Evolutionary conservation across 2,113 vertebrate species (phyloP), one percentile per base, ranked within the genome.

Genomic region (Mustela nigripes): DNA sequence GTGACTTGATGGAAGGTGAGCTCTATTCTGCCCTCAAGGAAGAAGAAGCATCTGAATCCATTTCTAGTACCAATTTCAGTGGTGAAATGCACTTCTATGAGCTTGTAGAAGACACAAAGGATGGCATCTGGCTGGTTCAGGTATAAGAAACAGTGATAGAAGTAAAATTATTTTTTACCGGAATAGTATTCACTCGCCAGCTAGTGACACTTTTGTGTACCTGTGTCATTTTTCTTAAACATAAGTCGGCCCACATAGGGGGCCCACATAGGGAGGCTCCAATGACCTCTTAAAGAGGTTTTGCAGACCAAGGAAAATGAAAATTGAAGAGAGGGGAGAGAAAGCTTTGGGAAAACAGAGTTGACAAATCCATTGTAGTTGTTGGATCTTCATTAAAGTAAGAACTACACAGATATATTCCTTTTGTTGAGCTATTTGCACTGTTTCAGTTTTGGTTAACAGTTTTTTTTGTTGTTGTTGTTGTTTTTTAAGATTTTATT

Each of bases 71-170:
- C 63, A 99, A 99, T 98, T 99, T 99, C 94, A 99, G 99, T 94
- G 99, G 99, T 95, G 99, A 99, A 98, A 99, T 99, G 99, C 99
- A 99, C 98, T 99, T 99, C 98, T 99, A 99, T 97, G 99, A 99
- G 96, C 98, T 99, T 65, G 99, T 99, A 79, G 99, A 99, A 98
- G 99, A 99, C 98, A 99, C 99, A 3, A 99, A 99, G 98, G 99
- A 99, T 97, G 99, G 99, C 60, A 99, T 99, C 98, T 99, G 99
- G 99, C 99, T 99, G 96, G 99, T 99, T 98, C 99, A 99, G 99
- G 99, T 99, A 99, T 84, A 89, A 67, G 63, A 92, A 89, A 82
- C 50, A 0, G n/a, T 74, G 71, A 6, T 93, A 96, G 6, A 93
- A 94, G 76, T 95, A 81, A 96, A 73, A 48, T 94, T 71, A 22